Evolutionary conservation across 2,888 invertebrate species (phyloP).

Genomic region (Crocallis elinguaria): DNA sequence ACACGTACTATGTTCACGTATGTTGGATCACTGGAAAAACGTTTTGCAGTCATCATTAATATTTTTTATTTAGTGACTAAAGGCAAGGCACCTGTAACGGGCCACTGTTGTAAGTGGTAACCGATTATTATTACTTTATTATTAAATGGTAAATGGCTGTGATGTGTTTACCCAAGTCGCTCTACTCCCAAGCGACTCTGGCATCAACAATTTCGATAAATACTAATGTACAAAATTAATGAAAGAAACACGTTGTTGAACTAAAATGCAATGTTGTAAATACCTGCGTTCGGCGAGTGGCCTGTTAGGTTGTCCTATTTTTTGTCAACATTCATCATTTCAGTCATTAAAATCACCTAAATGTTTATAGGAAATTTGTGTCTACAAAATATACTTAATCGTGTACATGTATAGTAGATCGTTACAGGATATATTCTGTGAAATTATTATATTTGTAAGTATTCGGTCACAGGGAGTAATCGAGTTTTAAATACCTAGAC

Average conservation of each 20-base stretch:
- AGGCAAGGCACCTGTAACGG: background rate
- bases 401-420: constrained; percentile 31
- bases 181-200: too few relatives aligned
- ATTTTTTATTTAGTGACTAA: constrained; percentile 6
- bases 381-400: constrained; percentile 15
- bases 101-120: background rate
- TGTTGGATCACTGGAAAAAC: background rate
- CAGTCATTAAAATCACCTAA: constrained; percentile 9
- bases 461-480: constrained; percentile 56
- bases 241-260: too few relatives aligned
- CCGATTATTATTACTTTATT: background rate
- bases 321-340: constrained; percentile 1
- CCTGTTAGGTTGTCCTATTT: background rate
- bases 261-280: too few relatives aligned
- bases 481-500: constrained; percentile 38
- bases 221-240: too few relatives aligned
- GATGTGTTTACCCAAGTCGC: too few relatives aligned
- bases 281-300: background rate
- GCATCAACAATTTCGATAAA: too few relatives aligned
- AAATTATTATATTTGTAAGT: constrained; percentile 28
- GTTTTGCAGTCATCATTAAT: background rate
- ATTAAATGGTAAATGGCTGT: too few relatives aligned
- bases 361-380: constrained; percentile 18
- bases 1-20: background rate
- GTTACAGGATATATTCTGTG: constrained; percentile 29